Evolutionary conservation across 2,113 vertebrate species (phyloP), one percentile per base, ranked within the genome.

Genomic region (Eulacestoma nigropectus): DNA sequence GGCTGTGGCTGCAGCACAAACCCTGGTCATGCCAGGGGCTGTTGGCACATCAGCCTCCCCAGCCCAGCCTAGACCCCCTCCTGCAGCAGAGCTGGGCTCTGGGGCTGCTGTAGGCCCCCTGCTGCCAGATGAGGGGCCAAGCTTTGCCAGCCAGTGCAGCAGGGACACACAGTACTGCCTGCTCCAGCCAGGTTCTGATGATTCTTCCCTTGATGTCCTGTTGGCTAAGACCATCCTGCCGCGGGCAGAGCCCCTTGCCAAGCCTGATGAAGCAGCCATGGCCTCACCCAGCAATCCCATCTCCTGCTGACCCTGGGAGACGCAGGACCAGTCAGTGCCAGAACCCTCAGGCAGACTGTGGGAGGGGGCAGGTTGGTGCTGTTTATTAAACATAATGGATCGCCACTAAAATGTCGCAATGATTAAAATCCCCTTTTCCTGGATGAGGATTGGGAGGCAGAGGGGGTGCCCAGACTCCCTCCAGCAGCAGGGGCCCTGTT

Each of bases 371-470:
- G 63, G 52, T 89, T 67, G 75, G 57, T 63, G 84, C 73, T 20
- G 16, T 94, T 92, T 91, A 94, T 96, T 96, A 90, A 96, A 93
- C 56, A 46, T 73, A 67, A 65, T 12, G 88, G 90, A 84, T 90
- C 20, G 9, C 77, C 93, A 84, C 91, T 87, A 30, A 87, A 89
- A 90, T 72, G 86, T 65, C 1, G 10, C 62, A 83, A 39, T 80
- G 52, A 86, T 78, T 86, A 93, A 96, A 96, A 92, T 80, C 57
- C 46, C 20, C 37, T 52, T 80, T 82, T 64, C 53, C 39, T 47
- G 52, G 59, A 80, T 6, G 33, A 72, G 56, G 47, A 87, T 1
- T 25, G 60, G 84, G 50, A 90, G 55, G 59, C 63, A 60, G 49
- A 60, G 44, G 64, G 41, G 39, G 49, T 41, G 46, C 50, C 60